phyloP scores from a whole-genome alignment of 2,888 invertebrate genomes.

The Brachypalpus laphriformis region DNA sequence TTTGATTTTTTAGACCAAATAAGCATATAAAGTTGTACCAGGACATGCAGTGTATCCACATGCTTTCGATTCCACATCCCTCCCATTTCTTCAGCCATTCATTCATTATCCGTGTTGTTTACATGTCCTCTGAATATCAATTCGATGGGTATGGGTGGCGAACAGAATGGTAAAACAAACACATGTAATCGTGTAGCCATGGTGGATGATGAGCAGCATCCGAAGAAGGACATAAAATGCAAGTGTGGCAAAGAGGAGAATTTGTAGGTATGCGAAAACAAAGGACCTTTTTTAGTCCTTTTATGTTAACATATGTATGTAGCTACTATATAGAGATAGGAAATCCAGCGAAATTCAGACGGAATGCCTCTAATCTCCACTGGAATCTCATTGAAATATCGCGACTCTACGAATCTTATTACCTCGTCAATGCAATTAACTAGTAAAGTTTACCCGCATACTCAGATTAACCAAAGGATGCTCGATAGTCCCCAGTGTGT shows the following conservation, averaged over 20 bases:
- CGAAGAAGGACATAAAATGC: conserved; percentile 55
- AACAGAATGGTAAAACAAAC: conserved; percentile 47
- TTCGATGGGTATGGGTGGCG: conserved; percentile 25
- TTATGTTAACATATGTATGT: neutral
- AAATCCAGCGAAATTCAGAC: neutral
- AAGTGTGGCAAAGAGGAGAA: conserved; percentile 49
- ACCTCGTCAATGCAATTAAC: conserved; percentile 22
- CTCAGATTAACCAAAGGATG: neutral
- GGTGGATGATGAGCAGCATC: conserved; percentile 33
- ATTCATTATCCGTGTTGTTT: conserved; percentile 67
- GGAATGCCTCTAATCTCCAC: neutral
- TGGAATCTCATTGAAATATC: neutral
- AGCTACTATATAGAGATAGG: too few relatives aligned
- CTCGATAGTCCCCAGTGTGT: conserved; percentile 5
- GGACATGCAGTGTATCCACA: conserved; percentile 20
- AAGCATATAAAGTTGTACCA: conserved; percentile 20
- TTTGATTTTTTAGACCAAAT: conserved; percentile 21
- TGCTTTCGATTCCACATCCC: conserved; percentile 29
- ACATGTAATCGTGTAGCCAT: conserved; percentile 42
- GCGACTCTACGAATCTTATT: neutral
- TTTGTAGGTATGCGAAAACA: conserved; percentile 11
- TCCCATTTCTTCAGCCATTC: conserved; percentile 43
- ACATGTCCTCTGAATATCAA: conserved; percentile 70
- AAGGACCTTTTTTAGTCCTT: neutral
- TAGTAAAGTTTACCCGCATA: neutral